Base-by-base conservation (phyloP, 2,888 invertebrate genomes). In the Spilarctia lutea region DNA sequence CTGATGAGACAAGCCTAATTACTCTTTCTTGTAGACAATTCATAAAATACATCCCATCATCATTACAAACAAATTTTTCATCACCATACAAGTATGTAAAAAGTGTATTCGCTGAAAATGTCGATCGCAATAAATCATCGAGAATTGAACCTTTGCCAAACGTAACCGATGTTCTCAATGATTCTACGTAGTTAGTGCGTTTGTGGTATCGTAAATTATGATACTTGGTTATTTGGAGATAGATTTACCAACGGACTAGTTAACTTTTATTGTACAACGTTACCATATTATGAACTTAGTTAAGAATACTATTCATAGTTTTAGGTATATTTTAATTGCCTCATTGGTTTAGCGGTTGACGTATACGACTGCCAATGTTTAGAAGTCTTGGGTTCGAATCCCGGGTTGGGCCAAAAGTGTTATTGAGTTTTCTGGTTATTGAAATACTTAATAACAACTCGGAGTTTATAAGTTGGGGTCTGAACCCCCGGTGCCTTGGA, bases 131-230 rank as follows among this genome's bases (percentile, higher is more conserved):
- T 88, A 86, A 88, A 78, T 89, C 89, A 89, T 81, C 75, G 75
- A 77, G 8, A 87, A 85, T 90, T 91, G 91, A 91, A 88, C 11
- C 79, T n/a, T 74, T 75, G 91, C 91, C 91, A 90, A 89, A 80
- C 45, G 70, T 80, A 78, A 78, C 68, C 74, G 76, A 79, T 74
- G 75, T 48, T 69, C 70, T 81, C 81, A 79, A 84, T 81, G 75
- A 76, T 65, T 45, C 42, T 63, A 42, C n/a, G 68, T 45, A 79
- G 75, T 60, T 45, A 42, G 39, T 76, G 79, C 72, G 75, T 74
- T 67, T 68, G 73, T 52, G 52, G 18, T 39, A 52, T 74, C 74
- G 68, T 72, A 68, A 78, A 80, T 75, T 74, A 73, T 71, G 56
- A 67, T 73, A 71, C 27, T n/a, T 39, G 39, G 45, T 68, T 27